Percentiles rank a stretch among this genome's conserved stretches.
These are phyloP conservation scores for Trichonephila clavipes DNA, from an alignment of 1,140 invertebrate genomes.

Conservation along the genomic window DNA sequence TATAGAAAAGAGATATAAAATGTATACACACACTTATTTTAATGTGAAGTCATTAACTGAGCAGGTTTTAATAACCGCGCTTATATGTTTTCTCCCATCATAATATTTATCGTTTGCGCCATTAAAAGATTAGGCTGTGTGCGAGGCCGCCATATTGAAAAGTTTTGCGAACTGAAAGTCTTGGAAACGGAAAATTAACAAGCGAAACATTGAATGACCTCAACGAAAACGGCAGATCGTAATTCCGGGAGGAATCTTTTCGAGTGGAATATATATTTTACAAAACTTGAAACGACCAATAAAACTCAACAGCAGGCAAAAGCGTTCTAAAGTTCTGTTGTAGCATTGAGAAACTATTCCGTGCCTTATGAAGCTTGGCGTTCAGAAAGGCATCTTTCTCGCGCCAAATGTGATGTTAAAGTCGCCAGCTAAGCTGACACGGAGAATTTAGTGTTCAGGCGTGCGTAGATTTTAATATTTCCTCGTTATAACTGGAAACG, in stretches of 20 bases:
- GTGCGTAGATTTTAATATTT: conserved; percentile 53
- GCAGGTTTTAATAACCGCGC: conserved; percentile 72
- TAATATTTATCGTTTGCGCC: conserved; percentile 67
- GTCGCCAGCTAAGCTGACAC: conserved; percentile 62
- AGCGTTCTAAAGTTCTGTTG: not conserved
- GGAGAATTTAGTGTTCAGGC: conserved; percentile 49
- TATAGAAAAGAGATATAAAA: conserved; percentile 33
- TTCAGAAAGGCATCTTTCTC: not conserved
- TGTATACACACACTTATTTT: conserved; percentile 59
- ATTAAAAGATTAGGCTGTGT: conserved; percentile 68
- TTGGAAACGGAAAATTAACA: conserved; percentile 71
- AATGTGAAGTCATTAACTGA: conserved; percentile 71
- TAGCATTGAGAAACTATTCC: not conserved
- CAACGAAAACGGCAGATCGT: conserved; percentile 40
- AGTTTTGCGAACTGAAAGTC: conserved; percentile 37
- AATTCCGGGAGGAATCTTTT: conserved; percentile 58
- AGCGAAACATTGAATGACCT: conserved; percentile 68
- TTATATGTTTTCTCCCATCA: conserved; percentile 32
- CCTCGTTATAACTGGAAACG: conserved; percentile 13
- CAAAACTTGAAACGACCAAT: conserved; percentile 67
- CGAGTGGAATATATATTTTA: conserved; percentile 68
- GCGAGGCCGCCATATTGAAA: conserved; percentile 50
- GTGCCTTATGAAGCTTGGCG: conserved; percentile 68
- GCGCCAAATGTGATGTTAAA: conserved; percentile 72
- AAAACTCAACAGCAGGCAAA: conserved; percentile 59